A percentile compares a stretch with the other conserved stretches of the same genome.
These are phyloP conservation scores for Sphaeramia orbicularis DNA, from an alignment of 2,797 vertebrate genomes.

Conservation along the genomic window DNA sequence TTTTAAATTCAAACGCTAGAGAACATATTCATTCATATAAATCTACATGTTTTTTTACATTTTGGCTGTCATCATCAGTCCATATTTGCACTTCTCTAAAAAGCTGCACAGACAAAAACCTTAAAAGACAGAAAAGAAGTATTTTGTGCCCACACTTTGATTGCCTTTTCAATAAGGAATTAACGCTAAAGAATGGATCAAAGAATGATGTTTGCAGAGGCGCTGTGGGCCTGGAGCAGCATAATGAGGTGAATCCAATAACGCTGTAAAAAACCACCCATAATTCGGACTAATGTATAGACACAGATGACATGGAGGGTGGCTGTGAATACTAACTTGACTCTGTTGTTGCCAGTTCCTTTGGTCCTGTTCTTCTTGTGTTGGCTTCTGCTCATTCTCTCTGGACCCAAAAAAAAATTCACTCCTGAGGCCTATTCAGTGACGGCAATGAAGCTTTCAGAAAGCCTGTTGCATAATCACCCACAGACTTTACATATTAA, in stretches of 20 bases:
- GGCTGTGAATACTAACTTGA: slow-evolving; percentile 52
- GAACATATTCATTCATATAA: slow-evolving; percentile 30
- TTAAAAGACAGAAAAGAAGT: slow-evolving; percentile 1
- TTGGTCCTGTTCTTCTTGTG: slow-evolving; percentile 22
- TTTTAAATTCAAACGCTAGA: slow-evolving; percentile 30
- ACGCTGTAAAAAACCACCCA: slow-evolving; percentile 41
- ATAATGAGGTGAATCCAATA: slow-evolving; percentile 63
- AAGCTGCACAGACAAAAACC: not conserved
- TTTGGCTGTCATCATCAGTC: not conserved
- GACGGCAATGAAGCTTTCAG: slow-evolving; percentile 27
- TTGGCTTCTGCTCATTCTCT: slow-evolving; percentile 44
- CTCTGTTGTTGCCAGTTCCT: slow-evolving; percentile 34
- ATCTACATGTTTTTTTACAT: not conserved
- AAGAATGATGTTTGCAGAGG: slow-evolving; percentile 50
- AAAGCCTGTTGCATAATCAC: slow-evolving; percentile 40
- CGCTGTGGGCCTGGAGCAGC: slow-evolving; percentile 11
- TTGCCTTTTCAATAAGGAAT: slow-evolving; percentile 44
- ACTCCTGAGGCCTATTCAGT: slow-evolving; percentile 13
- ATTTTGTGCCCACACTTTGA: slow-evolving; percentile 36
- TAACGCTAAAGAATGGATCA: slow-evolving; percentile 45
- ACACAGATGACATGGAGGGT: slow-evolving; percentile 22
- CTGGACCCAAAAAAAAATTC: slow-evolving; percentile 27
- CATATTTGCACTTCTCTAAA: slow-evolving; percentile 5
- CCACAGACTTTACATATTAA: slow-evolving; percentile 44
- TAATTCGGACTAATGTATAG: slow-evolving; percentile 41